Percentiles rank a stretch among this genome's conserved stretches.
These are phyloP conservation scores for Orthonyx spaldingii DNA, from an alignment of 2,113 vertebrate species.

Conservation along the genomic window DNA sequence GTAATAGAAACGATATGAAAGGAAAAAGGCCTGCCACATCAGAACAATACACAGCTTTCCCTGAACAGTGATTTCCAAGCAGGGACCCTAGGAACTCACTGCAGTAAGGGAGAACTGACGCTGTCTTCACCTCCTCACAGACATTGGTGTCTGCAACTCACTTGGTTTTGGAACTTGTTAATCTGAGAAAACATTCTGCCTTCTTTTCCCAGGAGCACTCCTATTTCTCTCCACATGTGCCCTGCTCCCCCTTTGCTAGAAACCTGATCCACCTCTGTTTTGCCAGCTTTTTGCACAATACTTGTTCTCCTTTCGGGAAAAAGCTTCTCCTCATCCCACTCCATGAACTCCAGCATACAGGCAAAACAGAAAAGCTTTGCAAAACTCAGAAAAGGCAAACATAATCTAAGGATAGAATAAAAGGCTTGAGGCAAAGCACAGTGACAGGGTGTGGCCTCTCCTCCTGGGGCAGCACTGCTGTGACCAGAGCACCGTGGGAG, in stretches of 20 bases:
- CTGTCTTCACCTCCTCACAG: background rate
- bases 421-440: background rate
- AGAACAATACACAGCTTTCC: background rate
- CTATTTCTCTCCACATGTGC: background rate
- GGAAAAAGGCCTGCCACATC: background rate
- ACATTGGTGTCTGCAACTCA: background rate
- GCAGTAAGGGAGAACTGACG: background rate
- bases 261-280: background rate
- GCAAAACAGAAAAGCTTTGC: background rate
- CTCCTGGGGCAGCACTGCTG: background rate
- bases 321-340: background rate
- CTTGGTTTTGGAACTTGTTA: background rate
- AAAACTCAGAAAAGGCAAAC: background rate
- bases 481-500: background rate
- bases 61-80: background rate
- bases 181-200: background rate
- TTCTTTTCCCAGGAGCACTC: background rate
- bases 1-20: background rate
- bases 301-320: background rate
- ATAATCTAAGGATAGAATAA: background rate
- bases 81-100: background rate
- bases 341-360: background rate
- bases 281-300: background rate
- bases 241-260: background rate
- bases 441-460: background rate